These are phyloP conservation scores for Hybognathus amarus DNA, from an alignment of 2,797 vertebrate species.

Conservation along the genomic window DNA sequence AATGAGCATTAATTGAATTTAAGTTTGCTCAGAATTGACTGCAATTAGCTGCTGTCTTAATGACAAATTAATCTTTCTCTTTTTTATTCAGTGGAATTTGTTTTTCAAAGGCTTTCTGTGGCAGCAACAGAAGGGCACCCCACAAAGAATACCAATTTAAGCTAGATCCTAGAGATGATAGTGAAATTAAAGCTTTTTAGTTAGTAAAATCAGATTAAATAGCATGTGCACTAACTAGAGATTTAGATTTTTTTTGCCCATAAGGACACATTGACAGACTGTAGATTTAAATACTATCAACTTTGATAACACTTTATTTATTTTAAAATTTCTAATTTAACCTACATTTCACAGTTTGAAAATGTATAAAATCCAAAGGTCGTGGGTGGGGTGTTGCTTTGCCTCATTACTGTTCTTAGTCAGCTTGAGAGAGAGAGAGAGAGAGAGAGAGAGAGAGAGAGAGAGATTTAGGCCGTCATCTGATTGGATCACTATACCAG, in stretches of 20 bases:
- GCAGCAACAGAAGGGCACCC: constrained; percentile 87
- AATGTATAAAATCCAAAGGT: constrained; percentile 56
- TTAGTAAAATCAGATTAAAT: constrained; percentile 84
- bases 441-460: not conserved
- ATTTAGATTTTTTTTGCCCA: constrained; percentile 85
- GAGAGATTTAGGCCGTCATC: constrained; percentile 38
- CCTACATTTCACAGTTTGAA: constrained; percentile 81
- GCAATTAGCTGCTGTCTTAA: constrained; percentile 98
- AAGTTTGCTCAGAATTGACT: constrained; percentile 98
- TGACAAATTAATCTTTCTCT: constrained; percentile 98
- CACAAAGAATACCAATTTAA: constrained; percentile 95
- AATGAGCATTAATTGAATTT: constrained; percentile 98
- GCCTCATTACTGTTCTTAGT: constrained; percentile 54
- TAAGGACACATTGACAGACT: constrained; percentile 82
- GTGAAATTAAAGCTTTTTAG: constrained; percentile 93
- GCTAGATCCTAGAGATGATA: constrained; percentile 91
- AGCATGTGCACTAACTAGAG: constrained; percentile 84
- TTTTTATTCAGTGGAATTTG: constrained; percentile 95
- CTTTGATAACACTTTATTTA: constrained; percentile 80
- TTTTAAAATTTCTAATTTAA: constrained; percentile 82
- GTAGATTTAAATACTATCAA: constrained; percentile 86
- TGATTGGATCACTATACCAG: constrained; percentile 49
- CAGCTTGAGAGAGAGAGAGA: not conserved
- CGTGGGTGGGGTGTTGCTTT: constrained; percentile 51
- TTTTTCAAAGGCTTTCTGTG: constrained; percentile 95